phyloP scores from a whole-genome alignment of 2,888 invertebrate species.

The Cheilosia variabilis region DNA sequence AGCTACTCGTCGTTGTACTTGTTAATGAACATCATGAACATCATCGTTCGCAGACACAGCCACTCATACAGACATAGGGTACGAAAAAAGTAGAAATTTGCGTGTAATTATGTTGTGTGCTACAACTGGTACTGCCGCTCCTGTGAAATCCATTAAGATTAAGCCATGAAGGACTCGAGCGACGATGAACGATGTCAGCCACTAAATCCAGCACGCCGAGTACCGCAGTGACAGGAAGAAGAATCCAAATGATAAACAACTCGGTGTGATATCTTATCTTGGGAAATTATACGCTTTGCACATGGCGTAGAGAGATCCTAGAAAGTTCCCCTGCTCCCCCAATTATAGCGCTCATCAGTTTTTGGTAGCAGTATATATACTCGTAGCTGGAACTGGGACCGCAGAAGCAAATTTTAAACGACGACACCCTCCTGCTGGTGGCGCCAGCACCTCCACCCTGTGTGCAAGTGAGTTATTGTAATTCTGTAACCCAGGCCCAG shows the following conservation, averaged over 20 bases:
- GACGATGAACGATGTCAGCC: conserved; percentile 66
- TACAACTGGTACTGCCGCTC: conserved; percentile 12
- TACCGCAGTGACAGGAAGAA: conserved; percentile 53
- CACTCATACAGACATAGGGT: not conserved
- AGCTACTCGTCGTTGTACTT: conserved; percentile 49
- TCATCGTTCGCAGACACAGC: conserved; percentile 1
- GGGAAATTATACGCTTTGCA: conserved; percentile 61
- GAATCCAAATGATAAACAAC: conserved; percentile 72
- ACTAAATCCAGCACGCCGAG: conserved; percentile 59
- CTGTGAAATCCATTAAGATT: conserved; percentile 70
- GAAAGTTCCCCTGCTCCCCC: conserved; percentile 14
- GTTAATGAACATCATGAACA: conserved; percentile 67
- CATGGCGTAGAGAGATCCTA: conserved; percentile 27
- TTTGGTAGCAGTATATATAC: not conserved
- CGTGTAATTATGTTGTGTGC: conserved; percentile 72
- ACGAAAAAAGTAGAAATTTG: conserved; percentile 49
- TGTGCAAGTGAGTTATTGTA: conserved; percentile 70
- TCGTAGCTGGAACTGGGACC: conserved; percentile 3
- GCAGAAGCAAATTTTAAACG: conserved; percentile 58
- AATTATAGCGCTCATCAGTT: conserved; percentile 13
- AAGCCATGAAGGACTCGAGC: conserved; percentile 64
- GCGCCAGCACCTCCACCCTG: not conserved
- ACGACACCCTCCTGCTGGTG: conserved; percentile 15
- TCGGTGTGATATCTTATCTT: conserved; percentile 72
- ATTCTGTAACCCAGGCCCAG: conserved; percentile 65